These are phyloP conservation scores for cattle (Bos taurus) DNA, from an alignment of 2,113 vertebrate species.

Conservation along the genomic window DNA sequence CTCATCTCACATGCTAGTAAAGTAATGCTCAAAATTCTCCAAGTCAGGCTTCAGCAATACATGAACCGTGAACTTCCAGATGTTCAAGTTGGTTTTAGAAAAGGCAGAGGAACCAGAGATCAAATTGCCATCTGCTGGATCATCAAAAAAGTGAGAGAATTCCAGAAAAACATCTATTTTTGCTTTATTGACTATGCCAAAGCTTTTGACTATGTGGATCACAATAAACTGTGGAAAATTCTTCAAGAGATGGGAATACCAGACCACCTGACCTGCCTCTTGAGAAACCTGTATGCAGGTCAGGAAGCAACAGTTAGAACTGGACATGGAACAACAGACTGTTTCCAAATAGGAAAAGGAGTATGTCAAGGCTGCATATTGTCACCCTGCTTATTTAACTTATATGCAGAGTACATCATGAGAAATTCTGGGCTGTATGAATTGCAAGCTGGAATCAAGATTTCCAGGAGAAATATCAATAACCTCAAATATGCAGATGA, in stretches of 20 bases:
- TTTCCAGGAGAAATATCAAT: not conserved
- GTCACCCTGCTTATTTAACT: not conserved
- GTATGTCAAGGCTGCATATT: not conserved
- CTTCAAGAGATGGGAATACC: not conserved
- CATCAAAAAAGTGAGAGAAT: accelerated
- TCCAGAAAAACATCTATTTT: not conserved
- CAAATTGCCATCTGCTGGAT: not conserved
- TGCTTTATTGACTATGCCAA: not conserved
- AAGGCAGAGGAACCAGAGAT: not conserved
- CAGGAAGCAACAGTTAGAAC: not conserved
- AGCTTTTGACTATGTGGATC: not conserved
- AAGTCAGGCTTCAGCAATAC: not conserved
- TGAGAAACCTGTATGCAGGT: not conserved
- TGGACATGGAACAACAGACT: not conserved
- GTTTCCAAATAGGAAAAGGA: not conserved
- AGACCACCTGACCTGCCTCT: not conserved
- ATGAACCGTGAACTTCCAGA: not conserved
- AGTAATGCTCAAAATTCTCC: not conserved
- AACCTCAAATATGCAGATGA: not conserved
- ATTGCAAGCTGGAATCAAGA: not conserved
- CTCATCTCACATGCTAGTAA: not conserved
- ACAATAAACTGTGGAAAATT: not conserved
- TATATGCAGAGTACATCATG: not conserved
- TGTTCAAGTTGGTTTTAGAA: not conserved
- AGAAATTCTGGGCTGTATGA: not conserved